Evolutionary conservation across 2,113 vertebrate genomes (phyloP).

Genomic region (Alaudala cheleensis): DNA sequence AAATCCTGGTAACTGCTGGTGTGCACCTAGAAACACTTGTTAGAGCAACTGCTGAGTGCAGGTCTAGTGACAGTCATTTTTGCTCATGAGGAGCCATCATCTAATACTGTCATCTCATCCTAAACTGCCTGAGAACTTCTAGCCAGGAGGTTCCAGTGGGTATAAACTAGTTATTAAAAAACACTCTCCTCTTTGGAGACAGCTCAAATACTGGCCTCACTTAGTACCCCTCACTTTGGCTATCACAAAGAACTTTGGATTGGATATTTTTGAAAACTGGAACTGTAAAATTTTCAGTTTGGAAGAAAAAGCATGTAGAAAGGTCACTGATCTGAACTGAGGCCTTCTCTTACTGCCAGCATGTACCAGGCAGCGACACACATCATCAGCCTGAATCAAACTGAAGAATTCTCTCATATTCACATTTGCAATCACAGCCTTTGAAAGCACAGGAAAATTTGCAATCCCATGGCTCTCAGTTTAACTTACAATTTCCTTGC

Average conservation of each 20-base stretch:
- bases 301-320: rapidly evolving
- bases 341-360: background rate
- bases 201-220: background rate
- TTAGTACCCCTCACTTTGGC: background rate
- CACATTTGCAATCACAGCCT: background rate
- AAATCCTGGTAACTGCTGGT: background rate
- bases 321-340: background rate
- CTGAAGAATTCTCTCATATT: background rate
- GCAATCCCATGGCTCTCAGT: background rate
- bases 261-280: background rate
- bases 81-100: background rate
- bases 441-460: background rate
- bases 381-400: background rate
- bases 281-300: background rate
- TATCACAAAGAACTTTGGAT: background rate
- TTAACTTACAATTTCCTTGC: background rate
- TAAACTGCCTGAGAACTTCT: background rate
- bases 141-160: background rate
- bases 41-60: background rate
- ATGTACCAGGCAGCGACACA: background rate
- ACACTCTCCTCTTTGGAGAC: background rate
- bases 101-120: background rate
- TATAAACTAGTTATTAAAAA: background rate
- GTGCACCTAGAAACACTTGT: background rate
- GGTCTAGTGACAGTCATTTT: background rate